These are phyloP conservation scores for Chloropsis cyanopogon DNA, from an alignment of 2,113 vertebrate genomes.

Conservation along the genomic window DNA sequence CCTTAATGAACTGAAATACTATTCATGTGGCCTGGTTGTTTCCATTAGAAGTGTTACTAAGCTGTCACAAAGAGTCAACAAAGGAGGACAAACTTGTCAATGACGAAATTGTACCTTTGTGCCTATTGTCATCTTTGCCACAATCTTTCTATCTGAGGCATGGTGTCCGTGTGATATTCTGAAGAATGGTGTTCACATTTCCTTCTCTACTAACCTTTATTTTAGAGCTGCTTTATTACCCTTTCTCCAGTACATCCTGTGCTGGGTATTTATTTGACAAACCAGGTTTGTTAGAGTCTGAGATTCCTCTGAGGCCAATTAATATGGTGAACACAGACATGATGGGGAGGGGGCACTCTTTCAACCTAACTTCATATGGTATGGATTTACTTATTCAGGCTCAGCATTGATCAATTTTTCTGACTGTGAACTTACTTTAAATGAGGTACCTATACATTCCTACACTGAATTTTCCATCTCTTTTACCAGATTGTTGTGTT, in stretches of 20 bases:
- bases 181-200: background rate
- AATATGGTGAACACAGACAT: background rate
- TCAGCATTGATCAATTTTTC: background rate
- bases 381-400: background rate
- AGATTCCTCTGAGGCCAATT: background rate
- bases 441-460: background rate
- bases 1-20: background rate
- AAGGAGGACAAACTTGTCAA: background rate
- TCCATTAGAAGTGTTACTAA: background rate
- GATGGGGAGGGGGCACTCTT: background rate
- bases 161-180: background rate
- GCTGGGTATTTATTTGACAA: background rate
- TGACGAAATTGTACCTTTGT: background rate
- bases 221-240: background rate
- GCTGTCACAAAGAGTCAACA: background rate
- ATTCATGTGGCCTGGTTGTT: background rate
- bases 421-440: background rate
- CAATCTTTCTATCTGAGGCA: background rate
- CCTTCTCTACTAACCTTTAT: background rate
- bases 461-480: background rate
- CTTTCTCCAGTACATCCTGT: background rate
- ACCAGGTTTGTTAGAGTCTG: background rate
- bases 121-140: background rate
- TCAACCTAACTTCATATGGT: background rate
- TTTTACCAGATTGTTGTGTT: background rate